These are phyloP conservation scores for Aphelinus certus DNA, from an alignment of 1,140 invertebrate species.

Conservation along the genomic window DNA sequence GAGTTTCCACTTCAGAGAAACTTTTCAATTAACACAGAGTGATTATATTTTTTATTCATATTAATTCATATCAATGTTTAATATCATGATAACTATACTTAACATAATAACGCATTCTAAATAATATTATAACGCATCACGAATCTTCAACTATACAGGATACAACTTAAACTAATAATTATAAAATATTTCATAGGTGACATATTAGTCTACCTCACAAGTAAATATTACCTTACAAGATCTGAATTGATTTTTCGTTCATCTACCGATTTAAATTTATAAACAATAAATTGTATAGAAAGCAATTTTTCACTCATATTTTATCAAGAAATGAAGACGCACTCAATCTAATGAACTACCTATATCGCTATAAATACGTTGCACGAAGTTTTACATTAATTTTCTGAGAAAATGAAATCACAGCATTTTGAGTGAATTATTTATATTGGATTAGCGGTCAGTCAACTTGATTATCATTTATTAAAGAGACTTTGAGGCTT, in stretches of 20 bases:
- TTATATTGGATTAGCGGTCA: background rate
- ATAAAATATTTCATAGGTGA: constrained; percentile 42
- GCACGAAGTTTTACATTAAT: background rate
- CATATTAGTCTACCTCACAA: background rate
- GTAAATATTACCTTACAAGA: too few species aligned
- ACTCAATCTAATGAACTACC: too few species aligned
- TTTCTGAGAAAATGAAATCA: constrained; percentile 7
- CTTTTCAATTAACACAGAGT: too few species aligned
- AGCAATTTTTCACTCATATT: too few species aligned
- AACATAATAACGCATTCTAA: background rate
- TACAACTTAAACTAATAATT: constrained; percentile 36
- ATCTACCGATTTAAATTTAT: too few species aligned
- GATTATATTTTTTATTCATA: too few species aligned
- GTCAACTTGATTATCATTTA: constrained; percentile 9
- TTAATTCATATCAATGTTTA: background rate
- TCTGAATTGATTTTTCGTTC: too few species aligned
- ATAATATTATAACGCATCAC: constrained; percentile 7
- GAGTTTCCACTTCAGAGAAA: too few species aligned
- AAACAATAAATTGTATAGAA: too few species aligned
- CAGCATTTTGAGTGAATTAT: background rate
- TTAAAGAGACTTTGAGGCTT: constrained; percentile 13
- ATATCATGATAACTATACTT: background rate
- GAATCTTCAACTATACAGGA: constrained; percentile 22
- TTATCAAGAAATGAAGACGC: too few species aligned
- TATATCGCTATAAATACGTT: background rate